Evolutionary conservation across 2,797 vertebrate species (phyloP), one percentile per base, ranked within the genome.

Genomic region (Paramormyrops hopkinsi): DNA sequence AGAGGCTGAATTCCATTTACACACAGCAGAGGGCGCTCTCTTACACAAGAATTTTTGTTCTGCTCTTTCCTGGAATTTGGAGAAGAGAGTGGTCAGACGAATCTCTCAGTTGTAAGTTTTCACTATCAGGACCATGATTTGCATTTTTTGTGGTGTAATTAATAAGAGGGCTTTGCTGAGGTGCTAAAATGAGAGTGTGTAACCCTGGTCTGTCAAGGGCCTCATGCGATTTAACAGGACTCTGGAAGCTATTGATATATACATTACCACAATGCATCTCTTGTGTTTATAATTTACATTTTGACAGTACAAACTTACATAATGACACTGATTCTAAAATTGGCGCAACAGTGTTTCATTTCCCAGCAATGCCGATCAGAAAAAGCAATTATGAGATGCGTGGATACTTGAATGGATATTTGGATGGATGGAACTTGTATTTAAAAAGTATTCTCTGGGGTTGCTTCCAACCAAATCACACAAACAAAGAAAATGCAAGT

Each of bases 1-100:
- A n/a, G 44, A 54, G 50, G 29, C 22, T 0, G 73, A 76, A 56
- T 41, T 83, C 54, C 88, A 82, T 37, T 59, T 41, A 46, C 9
- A 82, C 46, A 56, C 88, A 88, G 69, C 73, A 88, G 88, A 54
- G 88, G 88, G 33, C 73, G 17, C 29, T 37, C 51, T 56, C 19
- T 56, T 59, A 56, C 88, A 59, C n/a, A 22, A 17, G 2, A 88
- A 22, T 50, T n/a, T 46, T 48, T 62, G 25, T n/a, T 73, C 4
- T 14, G 8, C 53, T 22, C n/a, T 46, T 65, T 44, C 17, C 33
- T 56, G 85, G 33, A 54, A 87, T 33, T 41, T 41, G 50, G 48
- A 41, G 48, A 51, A 48, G 48, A 85, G 83, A 85, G 14, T 12
- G 22, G 37, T 82, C 41, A 46, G 76, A n/a, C 4, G 41, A 82